phyloP scores from a whole-genome alignment of 1,140 invertebrate species.

The Popillia japonica region DNA sequence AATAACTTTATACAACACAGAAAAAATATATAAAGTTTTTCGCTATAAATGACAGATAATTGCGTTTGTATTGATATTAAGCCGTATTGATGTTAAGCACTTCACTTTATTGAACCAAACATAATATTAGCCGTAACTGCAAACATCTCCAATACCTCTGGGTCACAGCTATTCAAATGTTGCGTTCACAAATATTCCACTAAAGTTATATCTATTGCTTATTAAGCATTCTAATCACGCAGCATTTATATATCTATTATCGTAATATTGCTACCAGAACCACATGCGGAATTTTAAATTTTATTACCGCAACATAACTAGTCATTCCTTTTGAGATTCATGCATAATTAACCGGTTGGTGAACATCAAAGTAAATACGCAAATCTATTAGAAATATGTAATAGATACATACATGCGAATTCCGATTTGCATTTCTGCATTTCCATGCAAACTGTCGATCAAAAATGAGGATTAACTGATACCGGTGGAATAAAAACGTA shows the following conservation, averaged over 20 bases:
- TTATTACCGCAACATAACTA: background rate
- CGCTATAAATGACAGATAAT: no score
- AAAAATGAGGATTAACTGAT: background rate
- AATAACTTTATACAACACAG: no score
- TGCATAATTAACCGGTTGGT: conserved; percentile 26
- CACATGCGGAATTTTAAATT: conserved; percentile 21
- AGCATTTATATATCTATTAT: background rate
- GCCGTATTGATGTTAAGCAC: no score
- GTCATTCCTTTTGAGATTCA: background rate
- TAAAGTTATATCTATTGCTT: background rate
- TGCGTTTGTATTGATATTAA: no score
- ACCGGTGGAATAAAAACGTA: background rate
- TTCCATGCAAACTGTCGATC: background rate
- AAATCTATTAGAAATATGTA: conserved; percentile 18
- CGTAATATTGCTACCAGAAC: conserved; percentile 2
- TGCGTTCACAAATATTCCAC: background rate
- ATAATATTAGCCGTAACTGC: no score
- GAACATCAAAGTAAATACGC: conserved; percentile 23
- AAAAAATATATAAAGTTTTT: no score
- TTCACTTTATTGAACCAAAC: no score
- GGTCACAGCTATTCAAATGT: background rate
- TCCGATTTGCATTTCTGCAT: conserved; percentile 20
- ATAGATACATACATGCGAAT: background rate
- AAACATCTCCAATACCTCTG: background rate
- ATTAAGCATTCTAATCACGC: background rate